phyloP scores from a whole-genome alignment of 2,888 invertebrate species.

The Sycophila texana region DNA sequence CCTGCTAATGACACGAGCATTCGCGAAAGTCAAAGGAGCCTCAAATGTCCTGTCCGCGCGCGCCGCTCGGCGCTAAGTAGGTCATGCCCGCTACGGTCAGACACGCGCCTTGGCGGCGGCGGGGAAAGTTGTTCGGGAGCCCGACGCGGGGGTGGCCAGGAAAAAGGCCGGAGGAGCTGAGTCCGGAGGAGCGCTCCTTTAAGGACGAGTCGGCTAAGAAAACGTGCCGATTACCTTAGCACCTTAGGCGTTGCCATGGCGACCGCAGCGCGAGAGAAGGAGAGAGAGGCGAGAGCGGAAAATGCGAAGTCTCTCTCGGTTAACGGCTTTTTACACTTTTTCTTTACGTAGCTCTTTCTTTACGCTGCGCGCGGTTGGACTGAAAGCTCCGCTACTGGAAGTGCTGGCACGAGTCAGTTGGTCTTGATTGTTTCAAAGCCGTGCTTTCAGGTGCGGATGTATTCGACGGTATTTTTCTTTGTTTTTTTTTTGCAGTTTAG shows the following conservation, averaged over 20 bases:
- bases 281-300: not conserved
- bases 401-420: too few species aligned
- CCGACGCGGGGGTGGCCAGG: not conserved
- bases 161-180: not conserved
- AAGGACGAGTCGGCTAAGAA: conserved; percentile 15
- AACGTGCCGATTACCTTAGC: conserved; percentile 35
- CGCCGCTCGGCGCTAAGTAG: conserved; percentile 16
- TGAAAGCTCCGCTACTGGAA: too few species aligned
- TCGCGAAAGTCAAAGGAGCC: conserved; percentile 36
- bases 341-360: not conserved
- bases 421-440: too few species aligned
- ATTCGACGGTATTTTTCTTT: too few species aligned
- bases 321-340: not conserved
- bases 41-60: conserved; percentile 4
- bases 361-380: too few species aligned
- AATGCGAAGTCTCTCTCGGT: not conserved
- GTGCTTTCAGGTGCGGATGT: too few species aligned
- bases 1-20: conserved; percentile 42
- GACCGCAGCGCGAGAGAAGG: not conserved
- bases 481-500: too few species aligned
- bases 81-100: conserved; percentile 13
- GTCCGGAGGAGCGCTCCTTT: not conserved
- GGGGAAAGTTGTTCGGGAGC: not conserved
- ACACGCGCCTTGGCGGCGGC: not conserved
- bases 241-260: conserved; percentile 18